Evolutionary conservation across 2,113 vertebrate genomes (phyloP).

Genomic region (Oostethus manadensis): DNA sequence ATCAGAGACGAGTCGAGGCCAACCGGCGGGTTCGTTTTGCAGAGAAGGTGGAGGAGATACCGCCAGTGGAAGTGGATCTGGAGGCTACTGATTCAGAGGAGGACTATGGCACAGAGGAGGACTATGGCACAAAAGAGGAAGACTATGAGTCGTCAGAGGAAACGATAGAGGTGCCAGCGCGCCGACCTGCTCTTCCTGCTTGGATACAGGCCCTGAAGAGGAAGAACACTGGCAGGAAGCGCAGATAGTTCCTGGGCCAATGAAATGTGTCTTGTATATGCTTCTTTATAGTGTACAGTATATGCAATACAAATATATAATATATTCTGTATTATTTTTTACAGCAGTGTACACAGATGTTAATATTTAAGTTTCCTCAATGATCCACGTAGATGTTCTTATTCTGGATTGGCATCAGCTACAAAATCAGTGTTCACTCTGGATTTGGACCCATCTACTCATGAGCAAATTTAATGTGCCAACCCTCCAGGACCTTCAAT

Average conservation of each 20-base stretch:
- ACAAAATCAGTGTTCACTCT: background rate
- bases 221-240: conserved; percentile 49
- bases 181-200: conserved; percentile 41
- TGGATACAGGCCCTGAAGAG: conserved; percentile 69
- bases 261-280: background rate
- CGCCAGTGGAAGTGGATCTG: conserved; percentile 21
- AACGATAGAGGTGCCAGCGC: conserved; percentile 21
- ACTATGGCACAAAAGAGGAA: conserved; percentile 38
- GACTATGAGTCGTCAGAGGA: background rate
- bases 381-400: background rate
- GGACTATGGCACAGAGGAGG: conserved; percentile 37
- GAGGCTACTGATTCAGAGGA: conserved; percentile 40
- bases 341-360: too few species aligned
- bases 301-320: too few species aligned
- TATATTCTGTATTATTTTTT: too few species aligned
- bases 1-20: conserved; percentile 65
- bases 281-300: too few species aligned
- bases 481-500: background rate
- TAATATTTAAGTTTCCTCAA: too few species aligned
- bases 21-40: conserved; percentile 62
- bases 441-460: background rate
- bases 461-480: background rate
- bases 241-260: conserved; percentile 18
- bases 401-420: background rate
- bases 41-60: conserved; percentile 55